A percentile compares a stretch with the other conserved stretches of the same genome.
phyloP scores from a whole-genome alignment of 1,140 invertebrate genomes.

The Brevipalpus yothersi region DNA sequence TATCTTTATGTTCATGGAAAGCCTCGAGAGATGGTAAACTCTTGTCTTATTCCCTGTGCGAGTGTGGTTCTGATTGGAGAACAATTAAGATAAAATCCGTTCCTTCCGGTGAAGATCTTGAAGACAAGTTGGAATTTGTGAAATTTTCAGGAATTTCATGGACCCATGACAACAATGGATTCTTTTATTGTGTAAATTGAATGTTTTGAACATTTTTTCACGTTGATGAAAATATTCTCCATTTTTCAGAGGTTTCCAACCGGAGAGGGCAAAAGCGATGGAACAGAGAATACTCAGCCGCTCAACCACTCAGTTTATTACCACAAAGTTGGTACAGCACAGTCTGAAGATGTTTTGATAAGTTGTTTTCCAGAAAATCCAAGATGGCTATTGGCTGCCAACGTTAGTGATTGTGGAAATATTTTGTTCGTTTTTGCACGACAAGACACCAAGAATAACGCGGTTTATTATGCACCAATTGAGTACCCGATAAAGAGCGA shows the following conservation, averaged over 20 bases:
- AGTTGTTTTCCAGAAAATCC: constrained; percentile 79
- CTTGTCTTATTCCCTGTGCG: constrained; percentile 71
- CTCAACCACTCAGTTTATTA: constrained; percentile 82
- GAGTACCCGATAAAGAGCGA: constrained; percentile 28
- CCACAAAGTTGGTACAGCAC: constrained; percentile 60
- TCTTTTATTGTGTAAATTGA: constrained; percentile 54
- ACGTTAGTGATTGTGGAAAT: constrained; percentile 66
- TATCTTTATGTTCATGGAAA: constrained; percentile 44
- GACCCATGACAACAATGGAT: constrained; percentile 80
- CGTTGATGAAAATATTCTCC: background rate
- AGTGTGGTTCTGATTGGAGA: constrained; percentile 84
- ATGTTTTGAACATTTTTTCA: constrained; percentile 2
- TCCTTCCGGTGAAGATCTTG: constrained; percentile 42
- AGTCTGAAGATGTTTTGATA: constrained; percentile 62
- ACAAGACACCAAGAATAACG: constrained; percentile 65
- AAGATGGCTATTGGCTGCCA: constrained; percentile 48
- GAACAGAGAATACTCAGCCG: constrained; percentile 62
- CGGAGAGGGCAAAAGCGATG: constrained; percentile 52
- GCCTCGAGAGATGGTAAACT: constrained; percentile 77
- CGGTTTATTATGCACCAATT: constrained; percentile 49
- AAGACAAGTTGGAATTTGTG: constrained; percentile 63
- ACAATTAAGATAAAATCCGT: constrained; percentile 36
- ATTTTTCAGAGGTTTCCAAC: constrained; percentile 38
- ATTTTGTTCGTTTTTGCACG: constrained; percentile 52
- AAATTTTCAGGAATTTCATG: constrained; percentile 76